Evolutionary conservation across 2,113 vertebrate genomes (phyloP).

Genomic region (Origma solitaria): DNA sequence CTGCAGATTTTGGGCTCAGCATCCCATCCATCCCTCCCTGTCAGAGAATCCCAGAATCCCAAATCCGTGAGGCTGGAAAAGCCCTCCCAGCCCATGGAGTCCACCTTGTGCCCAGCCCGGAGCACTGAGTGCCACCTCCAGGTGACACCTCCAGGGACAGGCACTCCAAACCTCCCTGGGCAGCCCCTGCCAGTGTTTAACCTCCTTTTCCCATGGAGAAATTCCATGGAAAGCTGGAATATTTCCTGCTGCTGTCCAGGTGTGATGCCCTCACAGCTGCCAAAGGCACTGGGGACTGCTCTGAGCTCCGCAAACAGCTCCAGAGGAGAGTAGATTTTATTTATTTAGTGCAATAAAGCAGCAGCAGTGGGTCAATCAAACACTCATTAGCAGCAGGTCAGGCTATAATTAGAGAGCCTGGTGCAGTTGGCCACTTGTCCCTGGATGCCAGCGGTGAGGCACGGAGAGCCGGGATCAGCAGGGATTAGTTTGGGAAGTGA

Average conservation of each 20-base stretch:
- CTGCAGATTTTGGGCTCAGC: too few relatives aligned
- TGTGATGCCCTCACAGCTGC: neutral
- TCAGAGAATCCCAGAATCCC: neutral
- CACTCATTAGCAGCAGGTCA: slow-evolving; percentile 32
- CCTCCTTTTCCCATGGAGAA: neutral
- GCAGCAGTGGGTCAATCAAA: slow-evolving; percentile 9
- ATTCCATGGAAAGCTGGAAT: neutral
- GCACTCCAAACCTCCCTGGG: neutral
- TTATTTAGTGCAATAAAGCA: neutral
- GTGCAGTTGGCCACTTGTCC: neutral
- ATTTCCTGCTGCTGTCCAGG: neutral
- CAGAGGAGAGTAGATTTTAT: neutral
- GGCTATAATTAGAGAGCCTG: neutral
- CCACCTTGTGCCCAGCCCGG: neutral
- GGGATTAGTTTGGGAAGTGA: neutral
- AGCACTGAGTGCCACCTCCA: neutral
- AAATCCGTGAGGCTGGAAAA: neutral
- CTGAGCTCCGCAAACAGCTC: neutral
- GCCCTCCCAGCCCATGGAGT: neutral
- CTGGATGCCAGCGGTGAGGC: neutral
- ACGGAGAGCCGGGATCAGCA: neutral
- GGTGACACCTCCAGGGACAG: neutral
- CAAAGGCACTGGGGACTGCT: neutral
- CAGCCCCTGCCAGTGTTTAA: neutral
- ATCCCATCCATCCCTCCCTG: rapidly evolving